Base-by-base conservation (phyloP, 2,797 vertebrate species). In the Somateria mollissima region DNA sequence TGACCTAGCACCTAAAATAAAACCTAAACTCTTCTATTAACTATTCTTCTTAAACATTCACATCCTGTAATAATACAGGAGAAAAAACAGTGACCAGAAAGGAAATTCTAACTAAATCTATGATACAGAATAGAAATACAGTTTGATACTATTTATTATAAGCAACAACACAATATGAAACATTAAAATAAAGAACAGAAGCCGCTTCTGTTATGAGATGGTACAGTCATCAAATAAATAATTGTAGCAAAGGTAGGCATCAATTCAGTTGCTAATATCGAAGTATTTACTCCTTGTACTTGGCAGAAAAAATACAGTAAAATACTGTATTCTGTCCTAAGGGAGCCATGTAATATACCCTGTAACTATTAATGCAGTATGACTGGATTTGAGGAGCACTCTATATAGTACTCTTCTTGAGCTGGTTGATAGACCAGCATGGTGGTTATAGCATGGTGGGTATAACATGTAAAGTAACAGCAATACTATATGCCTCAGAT, bases 401-500 rank as follows among this genome's bases (percentile, higher is more conserved):
- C 83, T 80, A 14, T 22, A 66, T 36, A 32, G 54, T 41, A 49
- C 9, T 53, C 24, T 34, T 51, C 47, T 73, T 51, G n/a, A 90
- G n/a, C 58, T 65, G 51, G 62, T 61, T 54, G 28, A 36, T 7
- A 75, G 30, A 43, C 5, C 34, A 36, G 34, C 34, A 36, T 36
- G 34, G 34, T 36, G 34, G 62, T 30, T 10, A 39, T 8, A 81
- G 37, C 36, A 66, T 60, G 27, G 21, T 0, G 0, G 51, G 14
- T 53, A 30, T 57, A 30, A 66, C 6, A 8, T 3, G 4, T 15
- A 86, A 70, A 79, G 36, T 36, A 74, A 67, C 6, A 69, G 19
- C 30, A 66, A n/a, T 77, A 77, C 39, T 22, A 39, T 2, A 71
- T 17, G 13, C 14, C 65, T 88, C 58, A 78, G 34, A 60, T 37